Conservation (phyloP, 92 coral and sea anemone species). For the Hydrozoanthus gracilis region DNA sequence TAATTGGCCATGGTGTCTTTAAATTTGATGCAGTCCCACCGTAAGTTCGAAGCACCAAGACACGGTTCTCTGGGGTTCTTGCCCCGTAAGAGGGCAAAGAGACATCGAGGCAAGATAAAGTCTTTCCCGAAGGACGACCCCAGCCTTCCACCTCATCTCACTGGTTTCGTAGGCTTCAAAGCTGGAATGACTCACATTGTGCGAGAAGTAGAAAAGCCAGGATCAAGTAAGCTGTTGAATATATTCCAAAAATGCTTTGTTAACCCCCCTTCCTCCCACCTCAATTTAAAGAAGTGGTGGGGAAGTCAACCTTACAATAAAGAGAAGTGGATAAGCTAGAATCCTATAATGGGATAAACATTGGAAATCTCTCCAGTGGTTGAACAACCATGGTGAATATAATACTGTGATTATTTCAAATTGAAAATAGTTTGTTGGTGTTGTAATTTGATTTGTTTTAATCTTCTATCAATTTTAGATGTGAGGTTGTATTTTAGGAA, state of each 20-base stretch:
- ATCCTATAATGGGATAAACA: no score
- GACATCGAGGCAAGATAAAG: constrained; percentile 96
- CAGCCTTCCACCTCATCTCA: constrained; percentile 94
- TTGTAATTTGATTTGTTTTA: no score
- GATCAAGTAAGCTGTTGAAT: constrained; percentile 85
- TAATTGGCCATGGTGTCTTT: neutral
- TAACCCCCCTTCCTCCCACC: neutral
- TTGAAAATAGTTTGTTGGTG: no score
- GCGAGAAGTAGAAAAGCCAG: constrained; percentile 98
- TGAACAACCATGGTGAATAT: no score
- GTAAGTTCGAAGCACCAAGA: constrained; percentile 99
- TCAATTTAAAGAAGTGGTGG: no score
- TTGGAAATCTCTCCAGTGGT: no score
- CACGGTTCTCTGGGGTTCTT: constrained; percentile 98
- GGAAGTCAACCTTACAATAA: no score
- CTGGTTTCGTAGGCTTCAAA: constrained; percentile 97
- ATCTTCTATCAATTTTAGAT: no score
- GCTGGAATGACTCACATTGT: constrained; percentile 99
- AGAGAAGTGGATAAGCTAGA: no score
- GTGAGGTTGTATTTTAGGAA: no score
- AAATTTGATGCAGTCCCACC: constrained; percentile 80
- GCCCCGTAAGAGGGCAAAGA: constrained; percentile 96
- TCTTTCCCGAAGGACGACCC: constrained; percentile 96
- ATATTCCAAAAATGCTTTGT: neutral
- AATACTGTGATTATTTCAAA: no score